phyloP scores from a whole-genome alignment of 2,113 vertebrate genomes.

The Todiramphus saurophagus region DNA sequence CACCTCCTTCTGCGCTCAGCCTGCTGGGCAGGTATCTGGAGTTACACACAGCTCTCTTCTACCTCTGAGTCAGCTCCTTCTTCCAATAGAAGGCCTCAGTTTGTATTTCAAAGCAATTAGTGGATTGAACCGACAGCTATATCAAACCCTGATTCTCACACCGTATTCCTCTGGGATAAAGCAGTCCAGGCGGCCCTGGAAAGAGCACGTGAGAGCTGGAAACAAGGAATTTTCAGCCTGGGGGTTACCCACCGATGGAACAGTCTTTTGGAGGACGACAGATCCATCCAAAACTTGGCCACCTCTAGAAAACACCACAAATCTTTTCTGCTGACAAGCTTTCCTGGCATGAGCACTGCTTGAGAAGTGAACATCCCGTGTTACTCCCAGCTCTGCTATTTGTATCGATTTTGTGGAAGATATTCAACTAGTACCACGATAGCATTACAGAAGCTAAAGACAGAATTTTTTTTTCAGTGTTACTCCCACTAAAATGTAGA shows the following conservation, averaged over 20 bases:
- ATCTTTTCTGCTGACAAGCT: neutral
- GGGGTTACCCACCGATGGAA: neutral
- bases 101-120: conserved; percentile 18
- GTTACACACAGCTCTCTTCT: neutral
- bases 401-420: neutral
- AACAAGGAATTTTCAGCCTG: neutral
- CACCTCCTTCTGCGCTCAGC: neutral
- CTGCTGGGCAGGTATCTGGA: neutral
- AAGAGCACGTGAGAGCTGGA: neutral
- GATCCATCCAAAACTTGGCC: neutral
- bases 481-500: neutral
- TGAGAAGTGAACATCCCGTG: neutral
- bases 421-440: neutral
- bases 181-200: neutral
- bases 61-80: conserved; percentile 8
- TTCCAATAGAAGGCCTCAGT: neutral
- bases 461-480: neutral
- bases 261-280: neutral
- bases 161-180: neutral
- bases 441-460: neutral
- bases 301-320: neutral
- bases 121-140: neutral
- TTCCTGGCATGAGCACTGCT: neutral
- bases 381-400: neutral
- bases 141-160: neutral